Base-by-base conservation (phyloP, 1,140 invertebrate species). In the Hylaeus volcanicus region DNA sequence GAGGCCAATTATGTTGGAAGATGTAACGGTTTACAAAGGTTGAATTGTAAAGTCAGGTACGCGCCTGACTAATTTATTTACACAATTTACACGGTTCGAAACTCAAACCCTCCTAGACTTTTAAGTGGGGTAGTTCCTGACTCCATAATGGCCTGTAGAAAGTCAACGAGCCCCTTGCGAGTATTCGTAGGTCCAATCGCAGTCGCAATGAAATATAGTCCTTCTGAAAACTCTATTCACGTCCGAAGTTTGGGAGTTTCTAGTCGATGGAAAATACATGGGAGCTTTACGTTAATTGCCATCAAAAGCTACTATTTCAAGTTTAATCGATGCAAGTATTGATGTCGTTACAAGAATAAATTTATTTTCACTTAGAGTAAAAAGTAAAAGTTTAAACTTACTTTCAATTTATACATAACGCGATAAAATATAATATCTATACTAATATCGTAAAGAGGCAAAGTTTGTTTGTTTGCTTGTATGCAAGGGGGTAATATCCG, bases 131-230 rank as follows among this genome's bases (percentile, higher is more conserved):
- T 74, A 74, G 70, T 79, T 79, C 51, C 60, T 12, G 70, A 79
- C 51, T 79, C 70, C 70, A 65, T 79, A 74, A 65, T 79, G 48
- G 70, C 51, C 77, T 43, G 63, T 55, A 73, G 77, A 74, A 74
- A 79, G 77, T 65, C 77, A 56, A 79, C 77, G 77, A 79, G 77
- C 61, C 77, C 69, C 77, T 37, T 56, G 61, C 48, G 77, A 53
- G 51, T 39, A n/a, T 51, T 74, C 69, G 60, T 53, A 56, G 76
- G 69, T 64, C 48, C 60, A 79, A 79, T 74, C 51, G 77, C 70
- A 74, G 71, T 71, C 75, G 45, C 41, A 11, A 37, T 63, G 75
- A 71, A 71, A 78, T 76, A 71, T 70, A 43, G 48, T 5, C 56
- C n/a, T 37, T 26, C 26, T 78, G 66, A 78, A 61, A 79, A 79